Conservation (phyloP, 2,797 vertebrate genomes). For the Sebastes wilsoni region DNA sequence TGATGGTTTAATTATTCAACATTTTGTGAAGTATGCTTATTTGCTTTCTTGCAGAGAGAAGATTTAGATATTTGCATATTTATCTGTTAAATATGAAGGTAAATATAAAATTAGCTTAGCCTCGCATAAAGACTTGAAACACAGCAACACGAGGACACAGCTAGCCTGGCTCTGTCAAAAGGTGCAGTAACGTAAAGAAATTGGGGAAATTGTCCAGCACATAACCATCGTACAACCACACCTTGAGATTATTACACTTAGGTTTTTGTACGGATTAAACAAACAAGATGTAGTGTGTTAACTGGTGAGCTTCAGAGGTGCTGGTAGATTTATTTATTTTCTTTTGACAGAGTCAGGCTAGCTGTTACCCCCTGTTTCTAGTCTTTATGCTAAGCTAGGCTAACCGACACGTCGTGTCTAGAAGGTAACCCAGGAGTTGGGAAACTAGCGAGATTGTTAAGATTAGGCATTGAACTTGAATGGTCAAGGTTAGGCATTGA, state of each 20-base stretch:
- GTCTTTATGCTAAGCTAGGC: neutral
- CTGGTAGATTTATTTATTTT: neutral
- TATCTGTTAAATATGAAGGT: neutral
- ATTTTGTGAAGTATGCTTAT: neutral
- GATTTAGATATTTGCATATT: neutral
- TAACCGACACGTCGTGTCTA: neutral
- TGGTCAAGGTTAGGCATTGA: too few species aligned
- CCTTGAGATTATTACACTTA: neutral
- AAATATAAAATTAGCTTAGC: neutral
- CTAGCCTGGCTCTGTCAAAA: neutral
- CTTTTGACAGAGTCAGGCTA: constrained; percentile 4
- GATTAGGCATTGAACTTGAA: too few species aligned
- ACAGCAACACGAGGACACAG: neutral
- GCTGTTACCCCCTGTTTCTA: neutral
- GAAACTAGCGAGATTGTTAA: too few species aligned
- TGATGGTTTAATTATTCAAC: neutral
- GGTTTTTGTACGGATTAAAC: neutral
- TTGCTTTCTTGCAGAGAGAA: neutral
- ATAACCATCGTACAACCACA: neutral
- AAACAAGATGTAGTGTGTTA: neutral
- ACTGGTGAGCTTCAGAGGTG: neutral
- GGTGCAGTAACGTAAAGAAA: neutral
- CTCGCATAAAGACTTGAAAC: neutral
- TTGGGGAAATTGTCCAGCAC: neutral
- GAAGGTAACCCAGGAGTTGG: too few species aligned